Evolutionary conservation across 2,888 invertebrate genomes (phyloP).

Genomic region (Cataglyphis livida): DNA sequence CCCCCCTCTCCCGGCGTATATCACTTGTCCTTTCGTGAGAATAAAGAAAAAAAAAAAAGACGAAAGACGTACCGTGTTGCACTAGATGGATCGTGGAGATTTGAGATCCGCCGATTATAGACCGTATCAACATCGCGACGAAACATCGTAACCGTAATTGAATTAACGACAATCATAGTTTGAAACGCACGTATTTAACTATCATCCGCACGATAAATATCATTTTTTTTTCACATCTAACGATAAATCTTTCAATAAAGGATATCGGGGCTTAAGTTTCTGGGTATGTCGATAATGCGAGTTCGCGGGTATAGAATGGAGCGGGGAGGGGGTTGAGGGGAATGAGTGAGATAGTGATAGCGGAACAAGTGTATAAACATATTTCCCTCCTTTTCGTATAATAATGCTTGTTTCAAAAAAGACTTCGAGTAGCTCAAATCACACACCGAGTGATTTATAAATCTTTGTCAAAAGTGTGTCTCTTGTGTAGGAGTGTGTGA

Average conservation of each 20-base stretch:
- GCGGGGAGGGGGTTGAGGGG: not conserved
- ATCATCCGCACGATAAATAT: conserved; percentile 84
- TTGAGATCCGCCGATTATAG: conserved; percentile 53
- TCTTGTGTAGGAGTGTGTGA: conserved; percentile 21
- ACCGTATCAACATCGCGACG: conserved; percentile 78
- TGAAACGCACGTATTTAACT: conserved; percentile 71
- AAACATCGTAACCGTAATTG: conserved; percentile 81
- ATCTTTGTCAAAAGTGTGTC: conserved; percentile 55
- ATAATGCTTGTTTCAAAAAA: conserved; percentile 78
- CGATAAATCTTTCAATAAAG: conserved; percentile 81
- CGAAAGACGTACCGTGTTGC: conserved; percentile 53
- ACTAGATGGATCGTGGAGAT: conserved; percentile 49
- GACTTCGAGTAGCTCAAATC: conserved; percentile 75
- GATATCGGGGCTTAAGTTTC: conserved; percentile 63
- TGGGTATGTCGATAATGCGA: conserved; percentile 64
- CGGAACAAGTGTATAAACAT: conserved; percentile 71
- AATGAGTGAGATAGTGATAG: conserved; percentile 44
- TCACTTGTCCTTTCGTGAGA: conserved; percentile 10
- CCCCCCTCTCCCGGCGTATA: not conserved
- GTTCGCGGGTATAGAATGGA: conserved; percentile 44
- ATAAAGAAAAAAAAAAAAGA: conserved; percentile 16
- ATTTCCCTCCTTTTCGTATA: conserved; percentile 64
- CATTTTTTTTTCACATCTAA: conserved; percentile 83
- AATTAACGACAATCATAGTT: conserved; percentile 84
- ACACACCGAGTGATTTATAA: conserved; percentile 75